Conservation (phyloP, 2,888 invertebrate genomes). For the Volucella zonaria region DNA sequence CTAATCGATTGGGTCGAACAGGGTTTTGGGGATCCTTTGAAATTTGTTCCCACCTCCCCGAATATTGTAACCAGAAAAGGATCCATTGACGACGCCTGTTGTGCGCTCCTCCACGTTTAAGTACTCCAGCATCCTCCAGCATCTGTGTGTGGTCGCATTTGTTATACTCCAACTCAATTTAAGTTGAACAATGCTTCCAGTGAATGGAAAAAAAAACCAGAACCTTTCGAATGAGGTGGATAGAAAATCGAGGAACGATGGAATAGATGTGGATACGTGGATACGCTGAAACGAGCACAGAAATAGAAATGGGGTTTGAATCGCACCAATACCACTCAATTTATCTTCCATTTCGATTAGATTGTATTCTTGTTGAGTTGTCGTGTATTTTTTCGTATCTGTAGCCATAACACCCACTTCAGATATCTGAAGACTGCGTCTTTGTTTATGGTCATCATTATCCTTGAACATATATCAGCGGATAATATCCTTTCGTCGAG, state of each 20-base stretch:
- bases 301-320: constrained; percentile 27
- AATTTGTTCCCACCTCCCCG: background rate
- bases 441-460: constrained; percentile 65
- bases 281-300: background rate
- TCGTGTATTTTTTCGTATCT: constrained; percentile 63
- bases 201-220: constrained; percentile 5
- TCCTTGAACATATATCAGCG: constrained; percentile 47
- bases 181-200: constrained; percentile 35
- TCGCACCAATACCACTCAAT: constrained; percentile 60
- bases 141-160: constrained; percentile 61
- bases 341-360: constrained; percentile 71
- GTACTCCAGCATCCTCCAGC: constrained; percentile 39
- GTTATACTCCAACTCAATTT: constrained; percentile 56
- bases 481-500: constrained; percentile 49
- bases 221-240: background rate
- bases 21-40: background rate
- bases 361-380: constrained; percentile 58
- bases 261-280: background rate
- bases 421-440: constrained; percentile 13
- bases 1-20: constrained; percentile 30
- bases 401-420: constrained; percentile 22
- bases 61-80: no score
- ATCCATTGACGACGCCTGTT: background rate
- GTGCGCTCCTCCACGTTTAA: constrained; percentile 22
- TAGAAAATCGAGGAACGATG: background rate